Evolutionary conservation across 2,797 vertebrate genomes (phyloP).

Genomic region (Chaunax sp.): DNA sequence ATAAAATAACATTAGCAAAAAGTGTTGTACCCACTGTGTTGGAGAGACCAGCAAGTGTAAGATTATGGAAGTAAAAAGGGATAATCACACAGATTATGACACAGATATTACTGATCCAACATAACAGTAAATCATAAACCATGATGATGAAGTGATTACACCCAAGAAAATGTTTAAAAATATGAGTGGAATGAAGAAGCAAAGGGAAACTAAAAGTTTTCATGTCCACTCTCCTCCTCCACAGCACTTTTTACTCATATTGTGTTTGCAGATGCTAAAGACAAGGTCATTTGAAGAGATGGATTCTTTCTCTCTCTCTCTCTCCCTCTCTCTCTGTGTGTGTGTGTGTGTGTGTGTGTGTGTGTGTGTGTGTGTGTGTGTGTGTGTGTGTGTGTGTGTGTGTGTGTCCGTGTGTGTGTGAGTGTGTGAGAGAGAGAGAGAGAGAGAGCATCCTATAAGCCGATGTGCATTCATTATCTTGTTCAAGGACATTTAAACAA

Average conservation of each 20-base stretch:
- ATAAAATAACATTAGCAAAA: neutral
- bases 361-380: conserved; percentile 21
- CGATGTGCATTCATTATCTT: conserved; percentile 65
- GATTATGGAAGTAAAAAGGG: neutral
- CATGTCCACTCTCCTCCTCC: conserved; percentile 41
- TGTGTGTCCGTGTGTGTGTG: conserved; percentile 29
- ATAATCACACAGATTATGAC: neutral
- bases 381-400: conserved; percentile 29
- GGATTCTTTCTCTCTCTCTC: conserved; percentile 1
- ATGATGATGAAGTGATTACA: too few species aligned
- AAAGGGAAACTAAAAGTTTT: neutral
- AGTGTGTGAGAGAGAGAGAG: conserved; percentile 4
- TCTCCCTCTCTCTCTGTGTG: neutral
- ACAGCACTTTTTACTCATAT: conserved; percentile 67
- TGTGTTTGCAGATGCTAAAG: conserved; percentile 63
- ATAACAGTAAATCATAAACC: neutral
- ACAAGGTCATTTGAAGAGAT: conserved; percentile 68
- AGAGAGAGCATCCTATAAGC: conserved; percentile 23
- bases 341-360: conserved; percentile 29
- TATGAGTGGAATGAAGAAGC: too few species aligned
- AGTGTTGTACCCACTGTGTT: neutral
- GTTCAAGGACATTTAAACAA: conserved; percentile 65
- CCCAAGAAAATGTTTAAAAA: too few species aligned
- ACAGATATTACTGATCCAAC: too few species aligned
- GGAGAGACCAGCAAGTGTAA: neutral